phyloP scores from a whole-genome alignment of 2,113 vertebrate species.

The Varanus salvator region DNA sequence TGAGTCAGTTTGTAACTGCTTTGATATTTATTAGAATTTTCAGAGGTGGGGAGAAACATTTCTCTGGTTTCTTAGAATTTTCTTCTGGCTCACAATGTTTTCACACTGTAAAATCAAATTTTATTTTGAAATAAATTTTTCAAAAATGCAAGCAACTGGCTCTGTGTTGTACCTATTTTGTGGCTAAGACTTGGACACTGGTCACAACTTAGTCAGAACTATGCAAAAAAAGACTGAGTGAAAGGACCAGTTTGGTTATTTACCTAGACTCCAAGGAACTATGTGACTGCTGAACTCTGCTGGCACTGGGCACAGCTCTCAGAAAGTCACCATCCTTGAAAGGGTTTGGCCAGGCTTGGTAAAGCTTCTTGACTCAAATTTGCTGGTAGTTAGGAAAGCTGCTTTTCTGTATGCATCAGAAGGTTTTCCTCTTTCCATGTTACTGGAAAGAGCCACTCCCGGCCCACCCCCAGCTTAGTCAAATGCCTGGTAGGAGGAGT shows the following conservation, averaged over 20 bases:
- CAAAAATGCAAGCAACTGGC: background rate
- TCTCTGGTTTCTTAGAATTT: background rate
- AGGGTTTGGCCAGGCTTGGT: background rate
- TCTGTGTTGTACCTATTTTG: background rate
- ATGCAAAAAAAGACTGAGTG: background rate
- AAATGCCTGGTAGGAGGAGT: no score
- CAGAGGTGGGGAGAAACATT: background rate
- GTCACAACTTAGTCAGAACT: background rate
- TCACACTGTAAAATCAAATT: background rate
- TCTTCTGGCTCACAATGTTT: background rate
- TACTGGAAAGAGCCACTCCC: background rate
- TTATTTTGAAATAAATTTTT: background rate
- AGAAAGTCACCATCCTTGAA: background rate
- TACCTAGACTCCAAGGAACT: background rate
- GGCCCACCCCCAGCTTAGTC: background rate
- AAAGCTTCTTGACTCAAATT: background rate
- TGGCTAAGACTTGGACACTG: background rate
- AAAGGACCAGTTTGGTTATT: background rate
- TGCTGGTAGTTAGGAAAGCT: background rate
- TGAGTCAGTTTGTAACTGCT: background rate
- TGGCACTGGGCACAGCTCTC: background rate
- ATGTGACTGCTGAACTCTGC: background rate
- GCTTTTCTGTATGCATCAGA: background rate
- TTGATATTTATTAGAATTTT: background rate
- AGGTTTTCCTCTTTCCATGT: background rate